Evolutionary conservation across 2,797 vertebrate genomes (phyloP).

Genomic region (Pseudochromis fuscus): DNA sequence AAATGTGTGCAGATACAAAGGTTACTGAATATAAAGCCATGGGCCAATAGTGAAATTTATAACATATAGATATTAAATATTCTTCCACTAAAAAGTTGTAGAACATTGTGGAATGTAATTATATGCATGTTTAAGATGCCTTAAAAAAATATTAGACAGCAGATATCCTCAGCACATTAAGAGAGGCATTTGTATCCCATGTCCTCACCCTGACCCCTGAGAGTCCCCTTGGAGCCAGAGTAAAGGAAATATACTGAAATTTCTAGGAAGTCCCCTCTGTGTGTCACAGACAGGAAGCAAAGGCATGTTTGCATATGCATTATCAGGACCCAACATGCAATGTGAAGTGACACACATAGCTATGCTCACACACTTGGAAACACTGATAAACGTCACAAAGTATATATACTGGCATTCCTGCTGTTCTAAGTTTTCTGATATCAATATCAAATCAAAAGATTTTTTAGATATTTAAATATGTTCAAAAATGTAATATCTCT

Average conservation of each 20-base stretch:
- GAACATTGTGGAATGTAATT: not conserved
- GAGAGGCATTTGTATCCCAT: not conserved
- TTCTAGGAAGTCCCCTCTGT: slow-evolving; percentile 70
- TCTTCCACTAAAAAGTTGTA: too few species aligned
- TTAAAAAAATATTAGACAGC: not conserved
- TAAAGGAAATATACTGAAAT: slow-evolving; percentile 61
- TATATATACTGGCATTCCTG: not conserved
- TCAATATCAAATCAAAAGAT: not conserved
- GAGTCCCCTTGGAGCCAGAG: slow-evolving; percentile 54
- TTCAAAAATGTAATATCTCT: too few species aligned
- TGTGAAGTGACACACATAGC: slow-evolving; percentile 34
- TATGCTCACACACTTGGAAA: slow-evolving; percentile 47
- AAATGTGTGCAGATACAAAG: too few species aligned
- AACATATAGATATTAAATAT: too few species aligned
- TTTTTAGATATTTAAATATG: not conserved
- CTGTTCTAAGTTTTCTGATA: slow-evolving; percentile 1
- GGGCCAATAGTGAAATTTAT: too few species aligned
- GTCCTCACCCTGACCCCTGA: slow-evolving; percentile 49
- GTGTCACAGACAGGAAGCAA: slow-evolving; percentile 56
- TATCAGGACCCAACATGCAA: slow-evolving; percentile 32
- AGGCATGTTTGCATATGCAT: slow-evolving; percentile 55
- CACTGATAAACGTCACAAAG: slow-evolving; percentile 25
- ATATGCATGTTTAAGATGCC: not conserved
- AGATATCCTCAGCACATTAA: not conserved
- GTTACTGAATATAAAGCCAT: too few species aligned